A percentile compares a stretch with the other conserved stretches of the same genome.
Evolutionary conservation across 2,888 invertebrate species (phyloP).

Genomic region (Galerucella pusilla): DNA sequence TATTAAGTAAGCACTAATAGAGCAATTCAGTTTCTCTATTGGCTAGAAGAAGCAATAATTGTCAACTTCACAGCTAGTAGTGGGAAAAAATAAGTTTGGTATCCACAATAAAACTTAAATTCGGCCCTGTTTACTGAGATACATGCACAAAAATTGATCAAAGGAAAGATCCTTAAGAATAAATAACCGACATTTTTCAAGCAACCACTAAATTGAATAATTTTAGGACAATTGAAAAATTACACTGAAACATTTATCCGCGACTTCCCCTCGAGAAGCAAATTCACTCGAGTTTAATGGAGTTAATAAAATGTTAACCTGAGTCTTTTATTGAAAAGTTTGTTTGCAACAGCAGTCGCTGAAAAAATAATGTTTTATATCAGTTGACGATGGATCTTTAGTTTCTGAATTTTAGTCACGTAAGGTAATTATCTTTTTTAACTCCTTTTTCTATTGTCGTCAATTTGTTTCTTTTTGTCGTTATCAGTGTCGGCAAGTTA

Average conservation of each 20-base stretch:
- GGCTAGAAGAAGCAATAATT: too few species aligned
- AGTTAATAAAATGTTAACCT: conserved; percentile 14
- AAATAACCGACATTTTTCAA: not conserved
- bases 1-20: too few species aligned
- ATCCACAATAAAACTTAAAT: not conserved
- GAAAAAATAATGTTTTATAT: conserved; percentile 10
- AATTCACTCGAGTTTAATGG: conserved; percentile 8
- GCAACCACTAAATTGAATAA: conserved; percentile 38
- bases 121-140: not conserved
- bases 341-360: conserved; percentile 2
- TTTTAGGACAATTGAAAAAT: conserved; percentile 45
- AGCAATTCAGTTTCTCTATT: too few species aligned
- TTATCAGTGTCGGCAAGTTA: not conserved
- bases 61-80: too few species aligned
- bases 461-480: not conserved
- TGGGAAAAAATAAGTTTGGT: too few species aligned
- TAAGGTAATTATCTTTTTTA: not conserved
- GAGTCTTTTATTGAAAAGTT: conserved; percentile 29
- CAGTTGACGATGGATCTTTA: not conserved
- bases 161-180: conserved; percentile 7
- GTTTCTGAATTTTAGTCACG: not conserved
- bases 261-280: conserved; percentile 32
- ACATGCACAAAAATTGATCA: not conserved
- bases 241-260: conserved; percentile 35
- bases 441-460: not conserved